phyloP scores from a whole-genome alignment of 2,797 vertebrate species.

The Sebastes cheni region DNA sequence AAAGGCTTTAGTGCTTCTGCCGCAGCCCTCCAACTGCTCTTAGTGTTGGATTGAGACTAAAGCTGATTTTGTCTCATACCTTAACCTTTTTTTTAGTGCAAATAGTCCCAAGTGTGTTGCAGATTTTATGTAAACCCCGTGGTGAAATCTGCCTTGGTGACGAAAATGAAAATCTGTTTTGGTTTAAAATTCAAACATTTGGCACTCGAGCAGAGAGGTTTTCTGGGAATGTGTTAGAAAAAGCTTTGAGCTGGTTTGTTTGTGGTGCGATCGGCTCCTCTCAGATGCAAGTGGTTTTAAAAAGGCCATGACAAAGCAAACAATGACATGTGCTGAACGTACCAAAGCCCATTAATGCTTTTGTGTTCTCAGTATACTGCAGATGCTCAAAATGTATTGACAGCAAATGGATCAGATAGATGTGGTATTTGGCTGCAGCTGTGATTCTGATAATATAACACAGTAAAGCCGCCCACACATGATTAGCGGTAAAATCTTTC shows the following conservation, averaged over 20 bases:
- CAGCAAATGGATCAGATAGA: constrained; percentile 2
- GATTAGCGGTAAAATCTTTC: no score
- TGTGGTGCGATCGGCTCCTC: background rate
- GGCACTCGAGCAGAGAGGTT: background rate
- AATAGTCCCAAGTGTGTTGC: background rate
- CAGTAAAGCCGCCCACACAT: background rate
- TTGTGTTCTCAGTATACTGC: background rate
- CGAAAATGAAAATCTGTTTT: background rate
- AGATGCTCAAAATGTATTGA: background rate
- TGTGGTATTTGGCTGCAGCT: background rate
- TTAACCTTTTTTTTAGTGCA: constrained; percentile 23
- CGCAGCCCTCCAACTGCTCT: background rate
- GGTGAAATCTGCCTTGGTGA: constrained; percentile 8
- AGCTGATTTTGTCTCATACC: constrained; percentile 8
- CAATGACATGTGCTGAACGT: background rate
- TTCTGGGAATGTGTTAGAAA: constrained; percentile 9
- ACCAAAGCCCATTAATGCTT: background rate
- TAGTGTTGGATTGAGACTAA: constrained; percentile 19
- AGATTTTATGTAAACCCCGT: background rate
- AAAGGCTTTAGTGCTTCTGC: constrained; percentile 11
- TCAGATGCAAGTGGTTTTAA: background rate
- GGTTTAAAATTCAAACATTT: constrained; percentile 8
- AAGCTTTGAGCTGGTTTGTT: constrained; percentile 9
- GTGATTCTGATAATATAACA: background rate
- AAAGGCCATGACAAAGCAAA: background rate